Evolutionary conservation across 2,113 vertebrate species (phyloP).

Genomic region (Geothlypis trichas): DNA sequence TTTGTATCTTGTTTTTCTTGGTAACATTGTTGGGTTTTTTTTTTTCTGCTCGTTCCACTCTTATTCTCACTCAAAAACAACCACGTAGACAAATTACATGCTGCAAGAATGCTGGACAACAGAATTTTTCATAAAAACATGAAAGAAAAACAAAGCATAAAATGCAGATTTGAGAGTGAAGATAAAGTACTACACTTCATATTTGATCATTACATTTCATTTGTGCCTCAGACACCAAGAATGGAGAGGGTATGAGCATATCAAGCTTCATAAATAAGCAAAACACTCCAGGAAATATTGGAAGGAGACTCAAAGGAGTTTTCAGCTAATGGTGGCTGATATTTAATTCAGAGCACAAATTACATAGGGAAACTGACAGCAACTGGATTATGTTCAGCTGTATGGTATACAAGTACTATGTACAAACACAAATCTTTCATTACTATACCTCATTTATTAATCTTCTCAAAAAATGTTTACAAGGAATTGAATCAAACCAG

Average conservation of each 20-base stretch:
- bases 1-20: neutral
- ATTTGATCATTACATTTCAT: neutral
- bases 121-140: neutral
- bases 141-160: neutral
- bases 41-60: neutral
- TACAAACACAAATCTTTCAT: neutral
- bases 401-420: accelerated
- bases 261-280: neutral
- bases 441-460: neutral
- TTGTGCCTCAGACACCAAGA: neutral
- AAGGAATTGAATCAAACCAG: neutral
- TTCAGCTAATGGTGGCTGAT: neutral
- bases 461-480: neutral
- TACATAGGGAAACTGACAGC: neutral
- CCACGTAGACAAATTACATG: neutral
- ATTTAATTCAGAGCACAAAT: neutral
- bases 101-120: neutral
- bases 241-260: accelerated
- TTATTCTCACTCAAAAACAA: neutral
- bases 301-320: neutral
- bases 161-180: neutral
- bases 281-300: neutral
- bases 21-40: neutral
- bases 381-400: neutral
- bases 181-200: neutral